phyloP scores from a whole-genome alignment of 1,140 invertebrate species.

The Paraescarpia echinospica region DNA sequence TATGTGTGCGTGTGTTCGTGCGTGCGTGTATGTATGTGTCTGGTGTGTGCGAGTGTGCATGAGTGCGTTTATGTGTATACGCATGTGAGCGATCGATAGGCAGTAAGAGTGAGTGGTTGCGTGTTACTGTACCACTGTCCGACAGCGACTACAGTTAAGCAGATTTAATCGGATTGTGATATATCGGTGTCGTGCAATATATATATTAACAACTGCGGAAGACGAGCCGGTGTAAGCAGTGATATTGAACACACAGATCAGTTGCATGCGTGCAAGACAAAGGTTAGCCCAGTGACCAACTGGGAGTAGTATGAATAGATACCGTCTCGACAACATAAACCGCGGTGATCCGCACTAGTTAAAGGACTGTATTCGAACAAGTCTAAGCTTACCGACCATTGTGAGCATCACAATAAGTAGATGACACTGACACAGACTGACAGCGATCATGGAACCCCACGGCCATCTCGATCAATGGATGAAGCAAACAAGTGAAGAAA shows the following conservation, averaged over 20 bases:
- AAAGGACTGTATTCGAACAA: not conserved
- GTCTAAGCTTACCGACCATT: too few species aligned
- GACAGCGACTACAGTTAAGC: not conserved
- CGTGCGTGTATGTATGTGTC: too few species aligned
- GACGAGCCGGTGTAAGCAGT: not conserved
- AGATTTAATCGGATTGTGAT: not conserved
- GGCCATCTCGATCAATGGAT: too few species aligned
- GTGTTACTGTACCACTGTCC: not conserved
- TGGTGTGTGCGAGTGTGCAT: too few species aligned
- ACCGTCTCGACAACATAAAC: not conserved
- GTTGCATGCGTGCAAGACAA: not conserved
- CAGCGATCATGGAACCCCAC: too few species aligned
- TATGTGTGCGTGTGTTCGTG: too few species aligned
- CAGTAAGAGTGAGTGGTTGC: not conserved
- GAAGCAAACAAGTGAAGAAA: too few species aligned
- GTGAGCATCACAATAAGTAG: too few species aligned
- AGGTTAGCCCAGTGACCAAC: not conserved
- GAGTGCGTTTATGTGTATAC: not conserved
- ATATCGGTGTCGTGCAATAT: not conserved
- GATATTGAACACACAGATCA: not conserved
- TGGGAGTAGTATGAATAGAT: not conserved
- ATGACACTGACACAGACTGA: too few species aligned
- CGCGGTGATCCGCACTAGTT: not conserved
- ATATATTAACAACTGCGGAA: not conserved
- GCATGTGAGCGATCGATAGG: not conserved